These are phyloP conservation scores for Rattus rattus DNA, from an alignment of 2,113 vertebrate genomes.

Conservation along the genomic window DNA sequence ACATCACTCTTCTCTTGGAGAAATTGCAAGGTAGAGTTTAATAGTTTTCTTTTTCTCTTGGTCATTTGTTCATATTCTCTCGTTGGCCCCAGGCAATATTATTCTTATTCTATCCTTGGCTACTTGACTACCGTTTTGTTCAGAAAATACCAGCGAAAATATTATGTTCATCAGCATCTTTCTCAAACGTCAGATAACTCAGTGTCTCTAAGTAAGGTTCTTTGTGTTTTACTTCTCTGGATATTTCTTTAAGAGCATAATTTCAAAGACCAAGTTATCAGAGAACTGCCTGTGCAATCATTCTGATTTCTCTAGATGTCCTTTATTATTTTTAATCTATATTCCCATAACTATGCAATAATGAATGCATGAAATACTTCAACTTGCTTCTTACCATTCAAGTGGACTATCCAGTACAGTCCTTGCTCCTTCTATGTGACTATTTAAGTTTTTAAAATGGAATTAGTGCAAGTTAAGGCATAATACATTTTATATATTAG, in stretches of 20 bases:
- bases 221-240: background rate
- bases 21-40: constrained; percentile 13
- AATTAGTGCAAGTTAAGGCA: constrained; percentile 16
- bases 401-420: background rate
- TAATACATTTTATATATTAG: background rate
- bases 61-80: constrained; percentile 38
- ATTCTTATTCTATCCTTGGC: background rate
- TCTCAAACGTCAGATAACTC: background rate
- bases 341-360: background rate
- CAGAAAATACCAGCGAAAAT: constrained; percentile 17
- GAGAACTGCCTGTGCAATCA: background rate
- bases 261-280: background rate
- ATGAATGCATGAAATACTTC: background rate
- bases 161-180: constrained; percentile 41
- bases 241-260: constrained; percentile 9
- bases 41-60: constrained; percentile 51
- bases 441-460: background rate
- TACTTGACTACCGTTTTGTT: constrained; percentile 6
- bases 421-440: background rate
- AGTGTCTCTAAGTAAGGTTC: background rate
- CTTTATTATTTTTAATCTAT: constrained; percentile 18
- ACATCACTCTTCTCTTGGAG: constrained; percentile 35
- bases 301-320: background rate
- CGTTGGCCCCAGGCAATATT: constrained; percentile 16
- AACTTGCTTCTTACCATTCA: background rate